A percentile compares a stretch with the other conserved stretches of the same genome.
These are phyloP conservation scores for Halictus ligatus DNA, from an alignment of 2,888 invertebrate genomes.

Conservation along the genomic window DNA sequence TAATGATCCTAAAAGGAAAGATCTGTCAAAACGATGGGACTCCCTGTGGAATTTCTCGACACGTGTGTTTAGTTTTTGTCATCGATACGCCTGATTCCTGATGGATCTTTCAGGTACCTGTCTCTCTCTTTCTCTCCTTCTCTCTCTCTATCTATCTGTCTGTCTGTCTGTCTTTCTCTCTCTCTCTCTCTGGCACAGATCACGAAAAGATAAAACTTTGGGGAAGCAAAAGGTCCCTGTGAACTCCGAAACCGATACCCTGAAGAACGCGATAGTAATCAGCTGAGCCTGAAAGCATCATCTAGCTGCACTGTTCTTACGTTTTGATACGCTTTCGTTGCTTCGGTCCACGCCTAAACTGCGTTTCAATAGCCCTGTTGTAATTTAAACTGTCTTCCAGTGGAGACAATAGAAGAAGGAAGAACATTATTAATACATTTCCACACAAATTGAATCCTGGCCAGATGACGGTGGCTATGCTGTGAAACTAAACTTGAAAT, in stretches of 20 bases:
- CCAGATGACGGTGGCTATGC: no score
- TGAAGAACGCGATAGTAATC: not conserved
- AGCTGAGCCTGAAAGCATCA: constrained; percentile 25
- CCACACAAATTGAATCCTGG: no score
- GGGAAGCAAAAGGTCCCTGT: constrained; percentile 9
- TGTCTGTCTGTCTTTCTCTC: not conserved
- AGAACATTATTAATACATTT: no score
- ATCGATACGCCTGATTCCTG: constrained; percentile 64
- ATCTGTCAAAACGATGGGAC: constrained; percentile 68
- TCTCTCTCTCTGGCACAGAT: constrained; percentile 41
- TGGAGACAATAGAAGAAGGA: no score
- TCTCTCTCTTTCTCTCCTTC: constrained; percentile 13
- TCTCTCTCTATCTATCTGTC: not conserved
- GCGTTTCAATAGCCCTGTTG: no score
- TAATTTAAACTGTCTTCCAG: no score
- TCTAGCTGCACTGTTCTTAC: not conserved
- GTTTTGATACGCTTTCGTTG: not conserved
- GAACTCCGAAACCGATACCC: constrained; percentile 34
- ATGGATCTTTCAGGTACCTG: constrained; percentile 56
- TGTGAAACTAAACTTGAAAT: no score
- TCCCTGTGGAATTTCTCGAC: constrained; percentile 29
- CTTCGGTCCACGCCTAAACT: not conserved
- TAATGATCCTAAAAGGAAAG: constrained; percentile 64
- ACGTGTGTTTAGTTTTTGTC: constrained; percentile 55
- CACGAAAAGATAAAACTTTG: constrained; percentile 44